phyloP scores from a whole-genome alignment of 2,797 vertebrate genomes.

The Tokudaia muenninki region DNA sequence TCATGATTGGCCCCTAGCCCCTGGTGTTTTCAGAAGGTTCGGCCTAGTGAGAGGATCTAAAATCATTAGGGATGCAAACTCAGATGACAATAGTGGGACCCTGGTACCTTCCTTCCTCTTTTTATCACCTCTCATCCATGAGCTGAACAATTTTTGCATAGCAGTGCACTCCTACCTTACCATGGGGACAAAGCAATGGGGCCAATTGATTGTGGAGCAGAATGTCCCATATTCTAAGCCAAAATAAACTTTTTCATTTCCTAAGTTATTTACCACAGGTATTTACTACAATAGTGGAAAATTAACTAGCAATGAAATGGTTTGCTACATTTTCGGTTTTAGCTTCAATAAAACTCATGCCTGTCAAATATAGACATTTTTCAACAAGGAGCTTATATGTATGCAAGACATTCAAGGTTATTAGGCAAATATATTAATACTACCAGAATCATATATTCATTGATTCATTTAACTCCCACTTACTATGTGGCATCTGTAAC shows the following conservation, averaged over 20 bases:
- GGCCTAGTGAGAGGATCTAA: not conserved
- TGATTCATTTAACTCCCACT: slow-evolving; percentile 28
- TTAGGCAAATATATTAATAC: slow-evolving; percentile 37
- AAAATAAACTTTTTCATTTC: not conserved
- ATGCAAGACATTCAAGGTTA: slow-evolving; percentile 27
- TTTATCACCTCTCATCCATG: not conserved
- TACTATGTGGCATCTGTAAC: not conserved
- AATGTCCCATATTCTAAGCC: not conserved
- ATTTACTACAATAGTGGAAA: not conserved
- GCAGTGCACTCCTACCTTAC: not conserved
- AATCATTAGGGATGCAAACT: not conserved
- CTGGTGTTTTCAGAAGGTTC: not conserved
- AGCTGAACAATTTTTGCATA: not conserved
- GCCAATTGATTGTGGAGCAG: not conserved
- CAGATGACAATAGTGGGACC: not conserved
- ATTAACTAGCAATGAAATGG: not conserved
- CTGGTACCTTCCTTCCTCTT: not conserved
- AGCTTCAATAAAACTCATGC: slow-evolving; percentile 26
- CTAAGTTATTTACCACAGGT: not conserved
- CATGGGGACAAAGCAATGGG: not conserved
- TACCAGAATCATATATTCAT: slow-evolving; percentile 20
- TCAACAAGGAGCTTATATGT: not conserved
- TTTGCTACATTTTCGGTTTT: not conserved
- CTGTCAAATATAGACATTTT: slow-evolving; percentile 28
- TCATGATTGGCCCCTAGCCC: not conserved